Percentiles rank a stretch among this genome's conserved stretches.
Evolutionary conservation across 2,113 vertebrate genomes (phyloP).

Genomic region (Ibidorhyncha struthersii): DNA sequence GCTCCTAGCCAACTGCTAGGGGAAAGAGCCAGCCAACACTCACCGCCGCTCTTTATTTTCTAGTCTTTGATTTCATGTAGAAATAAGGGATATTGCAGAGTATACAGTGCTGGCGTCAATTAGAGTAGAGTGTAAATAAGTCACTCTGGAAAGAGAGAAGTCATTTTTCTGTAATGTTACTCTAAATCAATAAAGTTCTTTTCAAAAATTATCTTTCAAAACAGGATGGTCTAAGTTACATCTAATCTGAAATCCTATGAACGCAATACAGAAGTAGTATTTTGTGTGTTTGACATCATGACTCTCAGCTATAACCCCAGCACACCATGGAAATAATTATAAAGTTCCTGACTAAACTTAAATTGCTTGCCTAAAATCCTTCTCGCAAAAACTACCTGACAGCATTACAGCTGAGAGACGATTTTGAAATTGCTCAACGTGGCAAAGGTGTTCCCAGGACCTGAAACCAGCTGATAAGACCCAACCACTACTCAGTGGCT

Average conservation of each 20-base stretch:
- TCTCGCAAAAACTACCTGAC: neutral
- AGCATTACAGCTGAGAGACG: neutral
- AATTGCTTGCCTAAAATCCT: neutral
- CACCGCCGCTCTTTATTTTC: rapidly evolving
- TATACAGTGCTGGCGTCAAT: neutral
- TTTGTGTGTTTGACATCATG: neutral
- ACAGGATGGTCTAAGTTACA: neutral
- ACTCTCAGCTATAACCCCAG: neutral
- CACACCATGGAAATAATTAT: neutral
- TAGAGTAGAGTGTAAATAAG: neutral
- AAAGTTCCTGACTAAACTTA: neutral
- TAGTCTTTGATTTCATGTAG: neutral
- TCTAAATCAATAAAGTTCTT: neutral
- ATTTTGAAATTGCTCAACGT: rapidly evolving
- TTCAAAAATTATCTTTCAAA: neutral
- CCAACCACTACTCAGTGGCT: neutral
- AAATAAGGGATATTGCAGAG: neutral
- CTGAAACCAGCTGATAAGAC: neutral
- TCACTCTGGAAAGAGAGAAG: neutral
- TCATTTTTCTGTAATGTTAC: neutral
- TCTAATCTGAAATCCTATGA: neutral
- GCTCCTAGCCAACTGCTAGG: neutral
- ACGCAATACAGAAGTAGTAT: rapidly evolving
- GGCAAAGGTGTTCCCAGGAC: neutral
- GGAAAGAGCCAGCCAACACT: neutral